Conservation (phyloP, 2,113 vertebrate genomes). For the Mola mola region DNA sequence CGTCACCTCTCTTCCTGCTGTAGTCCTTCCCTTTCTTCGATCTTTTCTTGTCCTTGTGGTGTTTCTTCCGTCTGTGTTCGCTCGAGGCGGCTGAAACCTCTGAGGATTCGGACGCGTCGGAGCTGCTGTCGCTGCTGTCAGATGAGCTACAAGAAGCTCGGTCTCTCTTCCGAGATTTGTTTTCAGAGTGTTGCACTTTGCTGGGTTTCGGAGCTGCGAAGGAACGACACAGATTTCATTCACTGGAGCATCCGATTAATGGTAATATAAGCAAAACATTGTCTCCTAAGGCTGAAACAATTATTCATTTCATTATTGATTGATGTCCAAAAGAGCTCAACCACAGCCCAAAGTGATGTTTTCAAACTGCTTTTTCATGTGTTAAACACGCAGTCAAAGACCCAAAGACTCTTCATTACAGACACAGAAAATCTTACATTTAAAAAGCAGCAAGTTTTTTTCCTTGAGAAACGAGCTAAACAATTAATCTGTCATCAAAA, state of each 20-base stretch:
- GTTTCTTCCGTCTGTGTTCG: slow-evolving; percentile 67
- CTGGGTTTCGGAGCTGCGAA: slow-evolving; percentile 48
- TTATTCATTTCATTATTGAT: too few species aligned
- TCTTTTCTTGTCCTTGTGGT: slow-evolving; percentile 75
- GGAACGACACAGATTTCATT: neutral
- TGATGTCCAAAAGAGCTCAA: too few species aligned
- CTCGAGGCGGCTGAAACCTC: slow-evolving; percentile 67
- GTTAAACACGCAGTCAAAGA: too few species aligned
- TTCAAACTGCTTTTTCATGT: too few species aligned
- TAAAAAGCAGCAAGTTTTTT: too few species aligned
- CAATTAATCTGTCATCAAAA: too few species aligned
- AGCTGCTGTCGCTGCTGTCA: slow-evolving; percentile 52
- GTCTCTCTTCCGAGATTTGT: slow-evolving; percentile 72
- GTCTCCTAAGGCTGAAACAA: too few species aligned
- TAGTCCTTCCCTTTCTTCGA: slow-evolving; percentile 77
- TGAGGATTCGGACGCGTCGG: slow-evolving; percentile 62
- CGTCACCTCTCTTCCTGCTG: slow-evolving; percentile 78
- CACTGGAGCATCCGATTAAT: too few species aligned
- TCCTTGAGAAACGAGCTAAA: too few species aligned
- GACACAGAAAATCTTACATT: too few species aligned
- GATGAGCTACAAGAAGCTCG: slow-evolving; percentile 64
- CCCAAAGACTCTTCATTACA: neutral
- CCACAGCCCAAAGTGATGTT: too few species aligned
- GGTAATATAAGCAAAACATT: neutral
- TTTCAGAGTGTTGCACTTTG: slow-evolving; percentile 64